These are phyloP conservation scores for Lepidotrigona ventralis DNA, from an alignment of 1,140 invertebrate genomes.

Conservation along the genomic window DNA sequence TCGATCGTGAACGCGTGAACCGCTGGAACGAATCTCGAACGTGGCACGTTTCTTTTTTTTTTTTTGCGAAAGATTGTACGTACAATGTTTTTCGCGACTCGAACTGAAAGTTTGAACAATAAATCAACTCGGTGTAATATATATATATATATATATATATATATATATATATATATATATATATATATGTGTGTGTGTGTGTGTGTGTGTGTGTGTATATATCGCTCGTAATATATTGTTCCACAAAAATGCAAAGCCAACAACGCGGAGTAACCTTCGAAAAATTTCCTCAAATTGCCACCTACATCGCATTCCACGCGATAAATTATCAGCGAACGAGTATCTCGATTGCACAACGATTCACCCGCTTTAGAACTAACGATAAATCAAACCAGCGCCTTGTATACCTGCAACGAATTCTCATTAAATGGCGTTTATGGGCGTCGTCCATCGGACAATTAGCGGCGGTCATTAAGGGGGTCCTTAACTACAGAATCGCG, in stretches of 20 bases:
- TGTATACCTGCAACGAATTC: constrained; percentile 12
- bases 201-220: no score
- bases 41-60: background rate
- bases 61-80: background rate
- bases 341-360: constrained; percentile 2
- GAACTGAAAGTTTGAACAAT: background rate
- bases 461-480: constrained; percentile 53
- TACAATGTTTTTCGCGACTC: background rate
- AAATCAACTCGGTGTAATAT: background rate
- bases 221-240: background rate
- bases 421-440: constrained; percentile 36
- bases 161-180: no score
- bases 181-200: no score
- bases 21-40: background rate
- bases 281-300: background rate
- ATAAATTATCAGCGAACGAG: constrained; percentile 22
- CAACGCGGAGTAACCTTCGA: background rate
- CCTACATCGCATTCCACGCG: background rate
- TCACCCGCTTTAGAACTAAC: background rate
- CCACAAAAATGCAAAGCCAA: background rate
- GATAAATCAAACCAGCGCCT: constrained; percentile 20
- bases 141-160: no score
- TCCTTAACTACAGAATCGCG: constrained; percentile 30
- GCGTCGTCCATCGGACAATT: constrained; percentile 57
- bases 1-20: constrained; percentile 41